Base-by-base conservation (phyloP, 2,888 invertebrate genomes). In the Poecilus cupreus region DNA sequence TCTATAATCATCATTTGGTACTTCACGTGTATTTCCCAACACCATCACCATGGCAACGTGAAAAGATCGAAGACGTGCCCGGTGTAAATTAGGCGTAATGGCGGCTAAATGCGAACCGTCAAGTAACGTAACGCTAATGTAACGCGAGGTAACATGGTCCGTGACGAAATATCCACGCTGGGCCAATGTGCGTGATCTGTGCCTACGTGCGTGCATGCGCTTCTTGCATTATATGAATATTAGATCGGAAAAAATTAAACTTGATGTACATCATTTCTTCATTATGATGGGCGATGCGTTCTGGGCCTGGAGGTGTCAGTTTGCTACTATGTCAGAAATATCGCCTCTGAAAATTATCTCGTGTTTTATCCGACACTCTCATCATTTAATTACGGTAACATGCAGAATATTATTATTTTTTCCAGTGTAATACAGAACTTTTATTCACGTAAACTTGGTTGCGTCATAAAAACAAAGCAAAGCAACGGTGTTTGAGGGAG, bases 1-100 rank as follows among this genome's bases (percentile, higher is more conserved):
- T 60, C 60, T 60, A 60, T 60, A 60, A 60, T 60, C 60, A 60
- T 60, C 60, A 60, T 60, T 51, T 60, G 60, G 60, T 60, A 60
- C 24, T 60, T 60, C 24, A 60, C 60, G 60, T 60, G 60, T 60
- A 26, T 51, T 51, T 43, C 43, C 43, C 43, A 43, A 43, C 43
- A 43, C 43, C 43, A 43, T 43, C 43, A n/a, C 43, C 43, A 43
- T 16, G 18, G 51, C 16, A 51, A 51, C 51, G 18, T 18, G 51
- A 8, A 18, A 6, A 18, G 51, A 51, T 51, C 51, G 51, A 18
- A 18, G 51, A 51, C 51, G 51, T 51, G 51, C 18, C 43, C 43
- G 22, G 32, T 32, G 32, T 60, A 60, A 60, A 60, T 60, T 60
- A 60, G 60, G 60, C 26, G 22, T 60, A 60, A 60, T 60, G 24